A percentile compares a stretch with the other conserved stretches of the same genome.
Conservation (phyloP, 2,888 invertebrate genomes). For the Meganola albula region DNA sequence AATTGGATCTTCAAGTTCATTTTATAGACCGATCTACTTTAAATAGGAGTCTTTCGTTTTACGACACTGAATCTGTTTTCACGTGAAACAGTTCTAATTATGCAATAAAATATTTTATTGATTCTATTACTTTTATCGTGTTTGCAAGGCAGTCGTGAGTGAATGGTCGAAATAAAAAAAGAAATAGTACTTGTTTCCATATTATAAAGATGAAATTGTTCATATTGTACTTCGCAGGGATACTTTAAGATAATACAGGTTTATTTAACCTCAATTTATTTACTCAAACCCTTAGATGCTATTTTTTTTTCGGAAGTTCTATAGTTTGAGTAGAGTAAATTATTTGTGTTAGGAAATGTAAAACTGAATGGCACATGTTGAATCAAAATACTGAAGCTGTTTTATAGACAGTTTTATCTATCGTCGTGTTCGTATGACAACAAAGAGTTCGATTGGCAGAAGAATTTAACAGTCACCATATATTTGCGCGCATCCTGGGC, state of each 20-base stretch:
- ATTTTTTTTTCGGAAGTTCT: no score
- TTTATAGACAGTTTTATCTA: slow-evolving; percentile 32
- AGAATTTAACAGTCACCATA: slow-evolving; percentile 58
- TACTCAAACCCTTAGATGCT: no score
- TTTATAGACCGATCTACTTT: slow-evolving; percentile 63
- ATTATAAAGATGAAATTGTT: no score
- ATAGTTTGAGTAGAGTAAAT: no score
- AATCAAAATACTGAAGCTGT: no score
- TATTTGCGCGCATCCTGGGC: slow-evolving; percentile 61
- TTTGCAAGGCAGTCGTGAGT: slow-evolving; percentile 5
- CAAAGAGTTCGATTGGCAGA: slow-evolving; percentile 51
- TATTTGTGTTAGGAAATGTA: no score
- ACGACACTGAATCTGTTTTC: slow-evolving; percentile 56
- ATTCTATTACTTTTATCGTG: slow-evolving; percentile 28
- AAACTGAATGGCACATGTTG: no score
- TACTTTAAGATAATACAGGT: no score
- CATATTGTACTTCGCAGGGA: no score
- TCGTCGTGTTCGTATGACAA: slow-evolving; percentile 36
- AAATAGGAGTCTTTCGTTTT: slow-evolving; percentile 55
- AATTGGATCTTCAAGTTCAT: slow-evolving; percentile 73
- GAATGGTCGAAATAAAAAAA: no score
- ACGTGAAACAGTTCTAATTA: slow-evolving; percentile 33
- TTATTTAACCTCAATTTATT: no score
- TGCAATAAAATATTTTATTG: slow-evolving; percentile 34
- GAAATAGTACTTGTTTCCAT: no score